Evolutionary conservation across 30 jellyfish, hydroid and myxozoan genomes (phyloP).

Genomic region (Hydractinia echinata): DNA sequence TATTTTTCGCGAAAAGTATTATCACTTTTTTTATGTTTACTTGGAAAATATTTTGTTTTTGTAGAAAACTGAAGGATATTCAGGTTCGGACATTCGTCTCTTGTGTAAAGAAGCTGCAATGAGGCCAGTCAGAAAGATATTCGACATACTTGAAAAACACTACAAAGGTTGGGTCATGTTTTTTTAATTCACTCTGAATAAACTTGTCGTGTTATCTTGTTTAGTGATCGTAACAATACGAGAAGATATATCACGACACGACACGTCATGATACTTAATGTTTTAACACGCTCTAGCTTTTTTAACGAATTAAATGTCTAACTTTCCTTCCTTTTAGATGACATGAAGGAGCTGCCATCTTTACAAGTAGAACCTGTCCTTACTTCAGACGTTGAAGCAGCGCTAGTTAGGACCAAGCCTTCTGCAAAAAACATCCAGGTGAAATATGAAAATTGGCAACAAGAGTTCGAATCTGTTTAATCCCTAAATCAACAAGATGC

Average conservation of each 20-base stretch:
- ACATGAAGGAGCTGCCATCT: conserved; percentile 29
- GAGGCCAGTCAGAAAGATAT: conserved; percentile 82
- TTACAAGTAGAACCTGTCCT: conserved; percentile 58
- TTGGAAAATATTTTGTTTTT: conserved; percentile 2
- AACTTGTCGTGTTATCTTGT: background rate
- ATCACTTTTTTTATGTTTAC: too few species aligned
- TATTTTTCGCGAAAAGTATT: too few species aligned
- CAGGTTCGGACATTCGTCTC: conserved; percentile 87
- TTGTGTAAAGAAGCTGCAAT: conserved; percentile 95
- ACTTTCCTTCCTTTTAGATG: background rate
- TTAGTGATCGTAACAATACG: too few species aligned
- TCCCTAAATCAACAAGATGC: too few species aligned
- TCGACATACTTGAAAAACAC: conserved; percentile 52
- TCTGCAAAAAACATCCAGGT: conserved; percentile 54
- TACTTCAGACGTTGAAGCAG: conserved; percentile 62
- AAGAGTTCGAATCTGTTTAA: conserved; percentile 50
- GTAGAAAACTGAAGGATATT: conserved; percentile 75
- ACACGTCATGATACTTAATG: too few species aligned
- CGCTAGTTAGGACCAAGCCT: conserved; percentile 70
- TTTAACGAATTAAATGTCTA: background rate
- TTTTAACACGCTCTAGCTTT: background rate
- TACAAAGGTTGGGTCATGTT: conserved; percentile 30
- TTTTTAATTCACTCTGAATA: background rate
- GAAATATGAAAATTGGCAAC: conserved; percentile 76
- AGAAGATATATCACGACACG: background rate